phyloP scores from a whole-genome alignment of 2,113 vertebrate genomes.

The Aix galericulata region DNA sequence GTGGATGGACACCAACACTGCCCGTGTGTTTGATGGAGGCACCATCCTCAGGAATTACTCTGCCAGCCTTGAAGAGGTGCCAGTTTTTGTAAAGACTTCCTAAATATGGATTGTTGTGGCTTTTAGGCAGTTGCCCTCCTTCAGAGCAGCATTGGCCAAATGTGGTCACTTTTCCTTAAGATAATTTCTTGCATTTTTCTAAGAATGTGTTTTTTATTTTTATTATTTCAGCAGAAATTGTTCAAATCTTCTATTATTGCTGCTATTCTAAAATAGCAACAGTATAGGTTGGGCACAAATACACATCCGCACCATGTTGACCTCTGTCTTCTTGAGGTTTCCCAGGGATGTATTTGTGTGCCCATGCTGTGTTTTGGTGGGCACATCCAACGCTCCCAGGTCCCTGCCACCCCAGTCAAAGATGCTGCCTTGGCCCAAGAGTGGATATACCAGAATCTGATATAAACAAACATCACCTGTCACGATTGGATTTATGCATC shows the following conservation, averaged over 20 bases:
- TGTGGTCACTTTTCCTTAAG: background rate
- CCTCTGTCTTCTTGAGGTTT: background rate
- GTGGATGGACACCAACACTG: constrained; percentile 84
- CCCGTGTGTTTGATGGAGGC: constrained; percentile 85
- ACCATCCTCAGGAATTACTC: constrained; percentile 84
- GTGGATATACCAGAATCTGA: background rate
- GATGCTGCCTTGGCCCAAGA: background rate
- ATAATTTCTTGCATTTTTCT: background rate
- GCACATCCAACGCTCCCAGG: background rate
- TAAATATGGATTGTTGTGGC: background rate
- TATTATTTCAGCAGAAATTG: background rate
- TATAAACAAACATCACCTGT: background rate
- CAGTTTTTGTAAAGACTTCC: constrained; percentile 78
- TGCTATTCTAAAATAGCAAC: background rate
- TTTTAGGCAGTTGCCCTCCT: background rate
- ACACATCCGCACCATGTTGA: accelerated
- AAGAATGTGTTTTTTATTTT: background rate
- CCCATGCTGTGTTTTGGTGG: background rate
- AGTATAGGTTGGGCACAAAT: background rate
- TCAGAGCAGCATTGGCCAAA: background rate
- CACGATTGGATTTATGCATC: background rate
- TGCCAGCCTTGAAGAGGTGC: constrained; percentile 80
- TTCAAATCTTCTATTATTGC: background rate
- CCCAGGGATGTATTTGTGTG: background rate
- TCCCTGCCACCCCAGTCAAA: background rate